Evolutionary conservation across 2,888 invertebrate genomes (phyloP).

Genomic region (Alsophila aescularia): DNA sequence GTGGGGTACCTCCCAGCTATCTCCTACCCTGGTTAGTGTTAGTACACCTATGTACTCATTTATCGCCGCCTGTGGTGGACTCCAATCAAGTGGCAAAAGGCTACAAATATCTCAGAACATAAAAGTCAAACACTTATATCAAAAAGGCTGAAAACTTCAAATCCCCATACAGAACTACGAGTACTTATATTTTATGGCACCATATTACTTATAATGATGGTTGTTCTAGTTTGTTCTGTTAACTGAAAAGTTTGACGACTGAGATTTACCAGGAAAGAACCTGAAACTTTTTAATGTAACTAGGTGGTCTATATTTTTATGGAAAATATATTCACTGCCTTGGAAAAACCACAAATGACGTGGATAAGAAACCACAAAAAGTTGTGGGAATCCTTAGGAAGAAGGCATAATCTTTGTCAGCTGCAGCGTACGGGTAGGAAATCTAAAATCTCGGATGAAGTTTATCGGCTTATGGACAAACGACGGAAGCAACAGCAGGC

Average conservation of each 20-base stretch:
- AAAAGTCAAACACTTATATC: neutral
- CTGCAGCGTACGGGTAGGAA: no score
- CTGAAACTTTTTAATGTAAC: no score
- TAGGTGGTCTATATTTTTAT: no score
- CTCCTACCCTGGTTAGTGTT: neutral
- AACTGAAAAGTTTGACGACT: slow-evolving; percentile 10
- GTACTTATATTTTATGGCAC: slow-evolving; percentile 24
- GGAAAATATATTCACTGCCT: no score
- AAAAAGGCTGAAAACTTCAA: no score
- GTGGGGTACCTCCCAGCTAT: neutral
- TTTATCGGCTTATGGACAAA: no score
- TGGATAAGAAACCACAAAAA: no score
- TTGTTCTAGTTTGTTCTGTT: slow-evolving; percentile 22
- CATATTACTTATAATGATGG: slow-evolving; percentile 20
- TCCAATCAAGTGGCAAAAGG: slow-evolving; percentile 61
- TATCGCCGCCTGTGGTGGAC: slow-evolving; percentile 69
- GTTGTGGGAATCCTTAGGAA: no score
- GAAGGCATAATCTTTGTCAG: no score
- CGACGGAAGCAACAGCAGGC: no score
- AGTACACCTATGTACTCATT: slow-evolving; percentile 46
- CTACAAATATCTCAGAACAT: neutral
- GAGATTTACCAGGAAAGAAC: neutral
- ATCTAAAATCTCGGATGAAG: no score
- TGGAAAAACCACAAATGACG: no score
- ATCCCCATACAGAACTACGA: neutral